Base-by-base conservation (phyloP, 2,113 vertebrate genomes). In the Coryphaenoides rupestris region DNA sequence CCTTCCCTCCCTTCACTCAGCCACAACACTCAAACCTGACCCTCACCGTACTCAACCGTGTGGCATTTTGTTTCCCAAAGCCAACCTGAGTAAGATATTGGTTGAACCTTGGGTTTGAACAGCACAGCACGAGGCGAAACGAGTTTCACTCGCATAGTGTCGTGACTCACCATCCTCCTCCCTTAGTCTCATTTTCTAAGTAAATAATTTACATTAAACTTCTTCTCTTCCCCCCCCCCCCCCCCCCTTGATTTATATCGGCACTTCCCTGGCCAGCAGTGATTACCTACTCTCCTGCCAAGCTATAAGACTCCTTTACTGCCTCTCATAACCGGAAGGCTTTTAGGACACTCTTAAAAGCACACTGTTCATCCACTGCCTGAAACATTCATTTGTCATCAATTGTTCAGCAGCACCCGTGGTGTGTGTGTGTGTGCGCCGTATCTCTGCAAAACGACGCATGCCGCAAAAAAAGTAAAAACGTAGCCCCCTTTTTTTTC, bases 271-370 rank as follows among this genome's bases (percentile, higher is more conserved):
- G 55, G 60, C 53, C 69, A n/a, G 28, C 58, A 60, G 59, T 64
- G 57, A 56, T 59, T 67, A 67, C 54, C 62, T 21, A 21, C 50
- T 74, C 61, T n/a, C 54, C 60, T 67, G 66, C 62, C 19, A 21
- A 50, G 61, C 63, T 2, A 10, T 45, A 52, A 40, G 68, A 62
- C 58, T 68, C 69, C 33, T 67, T 58, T 55, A 60, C 74, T 53
- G 66, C 66, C 58, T 70, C 58, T 70, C 55, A 66, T 47, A 55
- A 65, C 52, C 50, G 69, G 64, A 76, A 75, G 66, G 69, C 75
- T 79, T 83, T 77, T 70, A 65, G 64, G 26, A 23, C 21, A 65
- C 61, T 66, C 77, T 70, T 58, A 69, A 74, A 79, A 71, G 28
- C 55, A 76, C 66, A 53, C 54, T 4, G 52, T 66, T 78, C 62